phyloP scores from a whole-genome alignment of 2,113 vertebrate genomes.

The Tautogolabrus adspersus region DNA sequence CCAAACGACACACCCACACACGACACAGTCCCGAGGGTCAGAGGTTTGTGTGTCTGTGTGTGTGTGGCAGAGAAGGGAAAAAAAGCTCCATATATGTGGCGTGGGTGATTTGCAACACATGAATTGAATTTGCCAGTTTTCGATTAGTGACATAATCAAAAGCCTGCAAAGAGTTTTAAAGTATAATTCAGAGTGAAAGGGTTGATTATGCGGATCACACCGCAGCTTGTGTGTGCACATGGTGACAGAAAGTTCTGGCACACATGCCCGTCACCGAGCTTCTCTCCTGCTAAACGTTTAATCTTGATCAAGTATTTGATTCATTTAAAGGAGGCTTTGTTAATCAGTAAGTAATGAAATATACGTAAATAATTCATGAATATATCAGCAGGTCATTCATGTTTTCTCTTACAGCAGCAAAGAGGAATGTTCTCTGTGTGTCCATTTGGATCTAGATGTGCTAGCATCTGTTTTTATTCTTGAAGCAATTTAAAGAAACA shows the following conservation, averaged over 20 bases:
- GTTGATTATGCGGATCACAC: slow-evolving; percentile 52
- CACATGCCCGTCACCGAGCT: slow-evolving; percentile 12
- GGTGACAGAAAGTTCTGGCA: slow-evolving; percentile 25
- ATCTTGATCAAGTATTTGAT: neutral
- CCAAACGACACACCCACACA: slow-evolving; percentile 25
- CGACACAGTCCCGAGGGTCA: slow-evolving; percentile 32
- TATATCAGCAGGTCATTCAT: no score
- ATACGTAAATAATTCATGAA: no score
- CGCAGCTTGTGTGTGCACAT: slow-evolving; percentile 30
- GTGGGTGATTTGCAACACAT: neutral
- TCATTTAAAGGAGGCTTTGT: neutral
- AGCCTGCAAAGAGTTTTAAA: slow-evolving; percentile 23
- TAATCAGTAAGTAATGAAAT: no score
- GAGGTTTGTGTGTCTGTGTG: slow-evolving; percentile 12
- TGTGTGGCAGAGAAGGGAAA: neutral
- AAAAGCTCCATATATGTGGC: slow-evolving; percentile 5
- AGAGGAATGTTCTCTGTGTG: no score
- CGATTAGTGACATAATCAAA: slow-evolving; percentile 38
- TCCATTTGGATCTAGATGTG: no score
- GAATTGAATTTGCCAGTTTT: slow-evolving; percentile 1
- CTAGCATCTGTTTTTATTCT: no score
- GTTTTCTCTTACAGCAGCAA: no score
- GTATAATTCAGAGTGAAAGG: slow-evolving; percentile 22
- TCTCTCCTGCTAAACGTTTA: neutral
- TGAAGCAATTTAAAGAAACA: no score